These are phyloP conservation scores for Orchestes rusci DNA, from an alignment of 2,888 invertebrate genomes.

Conservation along the genomic window DNA sequence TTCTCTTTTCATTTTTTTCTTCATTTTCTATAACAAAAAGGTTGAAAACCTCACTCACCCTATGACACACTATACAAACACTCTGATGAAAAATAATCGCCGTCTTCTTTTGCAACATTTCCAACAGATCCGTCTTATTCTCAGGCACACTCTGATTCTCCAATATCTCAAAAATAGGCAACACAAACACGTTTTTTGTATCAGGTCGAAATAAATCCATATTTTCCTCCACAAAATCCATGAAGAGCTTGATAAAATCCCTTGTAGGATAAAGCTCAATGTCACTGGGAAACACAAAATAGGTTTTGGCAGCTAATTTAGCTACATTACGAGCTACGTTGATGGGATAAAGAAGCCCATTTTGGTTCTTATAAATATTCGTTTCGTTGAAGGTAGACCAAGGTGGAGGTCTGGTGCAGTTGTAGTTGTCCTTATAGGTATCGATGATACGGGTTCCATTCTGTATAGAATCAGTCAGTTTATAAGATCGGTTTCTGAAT, in stretches of 20 bases:
- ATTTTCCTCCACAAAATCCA: constrained; percentile 29
- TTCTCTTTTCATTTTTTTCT: not conserved
- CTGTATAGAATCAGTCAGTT: constrained; percentile 12
- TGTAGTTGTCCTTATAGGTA: constrained; percentile 41
- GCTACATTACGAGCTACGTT: constrained; percentile 37
- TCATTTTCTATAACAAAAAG: no score
- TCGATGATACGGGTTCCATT: constrained; percentile 20
- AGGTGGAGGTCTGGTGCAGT: constrained; percentile 60
- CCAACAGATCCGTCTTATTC: constrained; percentile 30
- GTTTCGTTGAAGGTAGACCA: constrained; percentile 57
- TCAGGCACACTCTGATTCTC: constrained; percentile 29
- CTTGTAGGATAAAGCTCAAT: constrained; percentile 36
- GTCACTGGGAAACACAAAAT: constrained; percentile 37
- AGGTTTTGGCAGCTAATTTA: constrained; percentile 32
- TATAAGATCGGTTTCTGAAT: no score
- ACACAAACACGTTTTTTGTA: constrained; percentile 31
- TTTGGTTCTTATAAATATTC: constrained; percentile 38
- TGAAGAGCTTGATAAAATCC: constrained; percentile 32
- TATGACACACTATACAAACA: constrained; percentile 31
- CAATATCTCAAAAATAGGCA: constrained; percentile 35
- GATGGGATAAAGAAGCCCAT: constrained; percentile 34
- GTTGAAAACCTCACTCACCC: no score
- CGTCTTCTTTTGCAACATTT: constrained; percentile 28
- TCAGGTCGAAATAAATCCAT: constrained; percentile 21
- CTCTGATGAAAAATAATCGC: constrained; percentile 33